Evolutionary conservation across 1,140 invertebrate genomes (phyloP), one percentile per base, ranked within the genome.

Genomic region (Rhopalosiphum padi): DNA sequence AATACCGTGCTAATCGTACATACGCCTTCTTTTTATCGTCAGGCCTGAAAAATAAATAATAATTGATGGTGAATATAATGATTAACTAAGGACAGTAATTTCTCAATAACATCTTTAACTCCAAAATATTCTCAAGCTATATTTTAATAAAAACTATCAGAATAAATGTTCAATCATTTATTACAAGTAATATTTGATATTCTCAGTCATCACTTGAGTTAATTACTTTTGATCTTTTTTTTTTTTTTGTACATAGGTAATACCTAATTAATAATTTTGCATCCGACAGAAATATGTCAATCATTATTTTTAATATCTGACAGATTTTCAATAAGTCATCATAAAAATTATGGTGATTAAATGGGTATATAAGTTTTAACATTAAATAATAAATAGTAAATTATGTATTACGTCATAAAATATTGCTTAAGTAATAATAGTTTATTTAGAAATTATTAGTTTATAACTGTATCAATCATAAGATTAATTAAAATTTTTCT

Each of bases 11-110:
- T 94, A 99, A 96, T 95, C 98, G 96, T 89, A 99, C 99, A 95
- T 99, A 99, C 35, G 99, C 99, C 96, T 99, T 99, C 97, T 99
- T 99, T 95, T 99, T 98, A 92, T 99, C 99, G 96, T 99, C 99
- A 91, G 99, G 99, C 96, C 98, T 97, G 95, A 93, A 96, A 94
- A 83, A n/a, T n/a, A 43, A 88, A 92, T 30, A 94, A 55, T n/a
- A 92, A n/a, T 6, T 30, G 46, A 21, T 18, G 25, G 8, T 25
- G 43, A 41, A 85, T 23, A 85, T 4, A 46, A n/a, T 41, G 41
- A 86, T n/a, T 23, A 37, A 83, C 35, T 37, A 86, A 3, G 25
- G 22, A 35, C 35, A 83, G 22, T 37, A 23, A 6, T 37, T 83
- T 83, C 0, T 85, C 37, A 41, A 85, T 25, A 43, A 23, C 11